These are phyloP conservation scores for Altica lythri DNA, from an alignment of 2,888 invertebrate genomes.

Conservation along the genomic window DNA sequence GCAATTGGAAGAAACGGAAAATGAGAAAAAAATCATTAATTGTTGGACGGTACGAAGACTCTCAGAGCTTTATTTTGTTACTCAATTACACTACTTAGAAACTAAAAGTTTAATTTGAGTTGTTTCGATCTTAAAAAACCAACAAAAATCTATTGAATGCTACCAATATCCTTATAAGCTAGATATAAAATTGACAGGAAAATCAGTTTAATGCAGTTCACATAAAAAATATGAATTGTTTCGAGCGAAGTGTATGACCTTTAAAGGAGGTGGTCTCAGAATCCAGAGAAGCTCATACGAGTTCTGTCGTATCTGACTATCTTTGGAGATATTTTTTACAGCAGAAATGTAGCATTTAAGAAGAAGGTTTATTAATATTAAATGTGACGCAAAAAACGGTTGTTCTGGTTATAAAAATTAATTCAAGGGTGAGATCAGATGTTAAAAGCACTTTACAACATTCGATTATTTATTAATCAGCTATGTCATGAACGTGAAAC, in stretches of 20 bases:
- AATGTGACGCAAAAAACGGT: background rate
- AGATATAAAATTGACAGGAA: slow-evolving; percentile 13
- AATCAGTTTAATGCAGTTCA: slow-evolving; percentile 15
- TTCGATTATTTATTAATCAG: background rate
- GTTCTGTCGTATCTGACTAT: slow-evolving; percentile 10
- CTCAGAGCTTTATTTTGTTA: no score
- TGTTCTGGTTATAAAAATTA: no score
- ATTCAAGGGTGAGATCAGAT: no score
- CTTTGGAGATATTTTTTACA: slow-evolving; percentile 12
- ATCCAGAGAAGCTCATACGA: slow-evolving; percentile 11
- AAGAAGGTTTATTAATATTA: slow-evolving; percentile 18
- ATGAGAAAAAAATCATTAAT: no score
- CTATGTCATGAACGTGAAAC: no score
- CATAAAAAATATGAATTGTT: slow-evolving; percentile 18
- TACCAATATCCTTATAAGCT: slow-evolving; percentile 9
- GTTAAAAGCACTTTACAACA: no score
- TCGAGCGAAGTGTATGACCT: slow-evolving; percentile 12
- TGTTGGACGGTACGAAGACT: no score
- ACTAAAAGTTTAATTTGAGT: no score
- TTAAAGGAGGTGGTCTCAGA: slow-evolving; percentile 18
- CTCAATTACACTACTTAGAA: no score
- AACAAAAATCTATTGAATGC: background rate
- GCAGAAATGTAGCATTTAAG: slow-evolving; percentile 14
- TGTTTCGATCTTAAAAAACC: no score
- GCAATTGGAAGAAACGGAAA: no score